Conservation (phyloP, 2,888 invertebrate genomes). For the Caenorhabditis angaria region DNA sequence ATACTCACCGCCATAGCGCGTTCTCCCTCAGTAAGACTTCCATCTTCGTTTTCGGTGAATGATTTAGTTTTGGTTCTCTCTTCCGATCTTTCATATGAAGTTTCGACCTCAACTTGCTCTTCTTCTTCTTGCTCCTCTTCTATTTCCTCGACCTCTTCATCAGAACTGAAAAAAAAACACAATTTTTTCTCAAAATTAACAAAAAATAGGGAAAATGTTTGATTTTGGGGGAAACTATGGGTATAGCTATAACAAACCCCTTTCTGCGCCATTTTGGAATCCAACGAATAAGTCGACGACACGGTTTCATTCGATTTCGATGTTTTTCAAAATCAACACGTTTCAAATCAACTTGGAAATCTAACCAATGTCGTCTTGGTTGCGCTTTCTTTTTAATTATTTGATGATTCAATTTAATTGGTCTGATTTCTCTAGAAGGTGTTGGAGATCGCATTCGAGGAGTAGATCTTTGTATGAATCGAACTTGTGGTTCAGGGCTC, state of each 20-base stretch:
- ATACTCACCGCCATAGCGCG: slow-evolving; percentile 63
- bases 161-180: slow-evolving; percentile 46
- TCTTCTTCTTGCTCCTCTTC: slow-evolving; percentile 61
- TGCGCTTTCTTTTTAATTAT: slow-evolving; percentile 22
- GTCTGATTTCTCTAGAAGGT: slow-evolving; percentile 25
- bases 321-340: slow-evolving; percentile 45
- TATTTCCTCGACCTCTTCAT: slow-evolving; percentile 58
- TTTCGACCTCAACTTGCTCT: slow-evolving; percentile 38
- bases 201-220: too few relatives aligned
- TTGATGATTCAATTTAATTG: slow-evolving; percentile 21
- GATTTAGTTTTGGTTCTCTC: slow-evolving; percentile 48
- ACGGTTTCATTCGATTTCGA: slow-evolving; percentile 36
- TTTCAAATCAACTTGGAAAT: slow-evolving; percentile 45
- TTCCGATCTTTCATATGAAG: slow-evolving; percentile 22
- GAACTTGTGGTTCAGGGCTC: slow-evolving; percentile 24
- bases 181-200: neutral
- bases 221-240: neutral
- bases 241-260: slow-evolving; percentile 31
- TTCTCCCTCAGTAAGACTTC: slow-evolving; percentile 61
- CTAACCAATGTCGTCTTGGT: slow-evolving; percentile 39
- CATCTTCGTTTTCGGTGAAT: slow-evolving; percentile 46
- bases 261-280: slow-evolving; percentile 50
- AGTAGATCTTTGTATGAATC: slow-evolving; percentile 31
- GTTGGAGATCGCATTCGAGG: slow-evolving; percentile 32
- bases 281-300: slow-evolving; percentile 43